These are phyloP conservation scores for Laupala kohalensis DNA, from an alignment of 1,140 invertebrate genomes.

Conservation along the genomic window DNA sequence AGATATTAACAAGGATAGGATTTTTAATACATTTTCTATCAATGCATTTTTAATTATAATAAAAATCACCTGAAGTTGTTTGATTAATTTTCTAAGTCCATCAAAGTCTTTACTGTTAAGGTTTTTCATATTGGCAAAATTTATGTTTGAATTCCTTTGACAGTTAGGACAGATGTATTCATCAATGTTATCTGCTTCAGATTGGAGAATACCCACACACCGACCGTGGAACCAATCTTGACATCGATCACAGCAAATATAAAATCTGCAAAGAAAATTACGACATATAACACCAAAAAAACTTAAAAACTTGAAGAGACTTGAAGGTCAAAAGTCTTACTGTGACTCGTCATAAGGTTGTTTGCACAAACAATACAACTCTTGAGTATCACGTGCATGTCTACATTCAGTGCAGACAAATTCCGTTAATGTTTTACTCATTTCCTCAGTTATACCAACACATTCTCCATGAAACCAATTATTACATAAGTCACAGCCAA, in stretches of 20 bases:
- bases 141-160: conserved; percentile 73
- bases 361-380: conserved; percentile 89
- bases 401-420: conserved; percentile 81
- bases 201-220: conserved; percentile 90
- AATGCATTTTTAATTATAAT: too few relatives aligned
- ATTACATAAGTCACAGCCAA: conserved; percentile 91
- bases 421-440: conserved; percentile 80
- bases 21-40: background rate
- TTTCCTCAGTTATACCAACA: conserved; percentile 85
- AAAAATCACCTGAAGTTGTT: conserved; percentile 73
- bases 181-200: conserved; percentile 87
- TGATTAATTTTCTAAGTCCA: conserved; percentile 68
- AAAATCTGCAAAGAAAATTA: conserved; percentile 49
- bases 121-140: conserved; percentile 80
- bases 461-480: conserved; percentile 98
- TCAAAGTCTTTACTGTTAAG: conserved; percentile 71
- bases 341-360: conserved; percentile 96
- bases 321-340: conserved; percentile 42
- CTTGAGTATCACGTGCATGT: conserved; percentile 72
- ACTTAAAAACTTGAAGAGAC: background rate
- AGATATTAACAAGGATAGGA: too few relatives aligned
- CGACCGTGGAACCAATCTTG: conserved; percentile 98
- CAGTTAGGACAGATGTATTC: conserved; percentile 95
- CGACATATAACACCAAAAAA: conserved; percentile 6
- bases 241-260: conserved; percentile 95